Percentiles rank a stretch among this genome's conserved stretches.
Conservation (phyloP, 2,113 vertebrate genomes). For the Gallinago jamesoni region DNA sequence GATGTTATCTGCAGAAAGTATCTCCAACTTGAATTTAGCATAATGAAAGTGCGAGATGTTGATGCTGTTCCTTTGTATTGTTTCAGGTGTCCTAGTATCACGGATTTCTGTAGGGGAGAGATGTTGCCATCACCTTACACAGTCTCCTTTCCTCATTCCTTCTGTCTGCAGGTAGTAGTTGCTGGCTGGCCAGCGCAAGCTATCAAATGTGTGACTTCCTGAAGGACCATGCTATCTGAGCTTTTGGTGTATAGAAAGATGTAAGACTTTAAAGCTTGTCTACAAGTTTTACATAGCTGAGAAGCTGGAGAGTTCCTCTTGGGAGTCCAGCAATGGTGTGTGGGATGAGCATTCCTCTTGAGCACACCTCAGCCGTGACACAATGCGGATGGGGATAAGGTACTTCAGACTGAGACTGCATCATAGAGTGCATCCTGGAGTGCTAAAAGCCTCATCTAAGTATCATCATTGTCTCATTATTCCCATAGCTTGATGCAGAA, state of each 20-base stretch:
- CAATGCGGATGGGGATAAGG: too few relatives aligned
- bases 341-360: background rate
- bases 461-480: background rate
- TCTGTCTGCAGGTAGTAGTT: background rate
- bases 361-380: background rate
- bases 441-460: background rate
- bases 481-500: background rate
- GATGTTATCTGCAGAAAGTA: background rate
- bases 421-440: background rate
- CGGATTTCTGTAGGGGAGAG: background rate
- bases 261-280: background rate
- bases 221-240: background rate
- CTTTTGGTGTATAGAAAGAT: background rate
- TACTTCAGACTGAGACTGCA: background rate
- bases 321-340: background rate
- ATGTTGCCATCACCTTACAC: background rate
- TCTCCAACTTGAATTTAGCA: background rate
- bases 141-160: background rate
- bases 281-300: background rate
- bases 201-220: background rate
- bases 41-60: background rate
- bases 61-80: background rate
- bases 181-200: background rate
- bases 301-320: background rate
- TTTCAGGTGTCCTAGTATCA: fast-evolving